These are phyloP conservation scores for Reticulitermes lucifugus DNA, from an alignment of 2,888 invertebrate species.

Conservation along the genomic window DNA sequence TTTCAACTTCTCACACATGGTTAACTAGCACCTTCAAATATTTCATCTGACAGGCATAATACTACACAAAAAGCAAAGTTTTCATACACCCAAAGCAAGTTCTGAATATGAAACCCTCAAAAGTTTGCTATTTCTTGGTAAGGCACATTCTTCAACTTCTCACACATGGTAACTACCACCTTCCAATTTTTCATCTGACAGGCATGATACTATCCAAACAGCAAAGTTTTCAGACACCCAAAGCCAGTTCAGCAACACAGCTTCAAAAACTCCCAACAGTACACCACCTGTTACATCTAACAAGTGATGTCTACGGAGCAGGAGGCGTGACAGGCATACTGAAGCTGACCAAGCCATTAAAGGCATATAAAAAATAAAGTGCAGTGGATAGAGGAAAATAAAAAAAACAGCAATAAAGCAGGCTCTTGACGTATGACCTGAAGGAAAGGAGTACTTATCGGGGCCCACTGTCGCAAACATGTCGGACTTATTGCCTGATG, in stretches of 20 bases:
- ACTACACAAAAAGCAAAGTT: no score
- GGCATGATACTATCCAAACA: slow-evolving; percentile 69
- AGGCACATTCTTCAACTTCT: neutral
- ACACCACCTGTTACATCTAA: slow-evolving; percentile 85
- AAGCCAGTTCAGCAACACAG: slow-evolving; percentile 70
- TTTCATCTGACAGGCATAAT: no score
- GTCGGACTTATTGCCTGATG: slow-evolving; percentile 75
- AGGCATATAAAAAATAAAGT: slow-evolving; percentile 71
- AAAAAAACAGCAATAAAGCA: slow-evolving; percentile 82
- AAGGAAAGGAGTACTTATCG: slow-evolving; percentile 94
- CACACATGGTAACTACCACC: slow-evolving; percentile 78
- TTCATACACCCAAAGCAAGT: no score
- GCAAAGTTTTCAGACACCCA: slow-evolving; percentile 78
- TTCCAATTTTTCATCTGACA: slow-evolving; percentile 76
- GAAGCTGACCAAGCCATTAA: slow-evolving; percentile 80
- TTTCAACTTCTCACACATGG: no score
- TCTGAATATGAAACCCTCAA: no score
- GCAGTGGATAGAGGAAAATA: slow-evolving; percentile 72
- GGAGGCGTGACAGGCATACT: slow-evolving; percentile 82
- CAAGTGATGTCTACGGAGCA: slow-evolving; percentile 88
- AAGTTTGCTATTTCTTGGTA: no score
- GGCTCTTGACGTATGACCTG: slow-evolving; percentile 92
- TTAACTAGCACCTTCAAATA: no score
- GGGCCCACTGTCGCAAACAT: slow-evolving; percentile 78
- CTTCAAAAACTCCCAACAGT: slow-evolving; percentile 78